Conservation (phyloP, 2,888 invertebrate species). For the Falcaria lacertinaria region DNA sequence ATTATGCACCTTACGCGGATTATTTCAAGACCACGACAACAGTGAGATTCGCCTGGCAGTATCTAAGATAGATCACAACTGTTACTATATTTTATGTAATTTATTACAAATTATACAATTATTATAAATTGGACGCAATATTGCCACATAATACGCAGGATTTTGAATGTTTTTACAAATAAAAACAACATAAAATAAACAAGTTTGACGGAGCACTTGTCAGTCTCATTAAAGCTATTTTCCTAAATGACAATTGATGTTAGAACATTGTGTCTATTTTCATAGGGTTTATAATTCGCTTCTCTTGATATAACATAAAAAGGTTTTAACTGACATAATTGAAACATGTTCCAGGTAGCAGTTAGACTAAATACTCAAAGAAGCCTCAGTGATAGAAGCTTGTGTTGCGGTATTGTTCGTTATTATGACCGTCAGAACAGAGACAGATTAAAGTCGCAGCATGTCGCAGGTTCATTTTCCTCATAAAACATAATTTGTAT, state of each 20-base stretch:
- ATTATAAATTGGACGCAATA: not conserved
- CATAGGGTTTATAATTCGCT: not conserved
- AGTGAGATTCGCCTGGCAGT: not conserved
- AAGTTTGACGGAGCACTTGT: conserved; percentile 19
- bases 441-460: no score
- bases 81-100: not conserved
- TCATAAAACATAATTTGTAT: no score
- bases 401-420: no score
- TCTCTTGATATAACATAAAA: not conserved
- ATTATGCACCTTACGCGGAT: no score
- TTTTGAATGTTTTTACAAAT: conserved; percentile 22
- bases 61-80: no score
- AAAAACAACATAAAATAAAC: conserved; percentile 22
- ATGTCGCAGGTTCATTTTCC: no score
- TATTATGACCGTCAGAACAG: no score
- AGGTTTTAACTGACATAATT: no score
- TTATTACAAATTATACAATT: not conserved
- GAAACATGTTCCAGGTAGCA: no score
- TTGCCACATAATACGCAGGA: conserved; percentile 21
- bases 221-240: conserved; percentile 6
- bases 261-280: conserved; percentile 7
- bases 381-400: no score
- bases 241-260: conserved; percentile 9
- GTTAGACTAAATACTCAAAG: no score
- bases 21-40: no score